Conservation (phyloP, 2,888 invertebrate species). For the Gymnosoma rotundatum region DNA sequence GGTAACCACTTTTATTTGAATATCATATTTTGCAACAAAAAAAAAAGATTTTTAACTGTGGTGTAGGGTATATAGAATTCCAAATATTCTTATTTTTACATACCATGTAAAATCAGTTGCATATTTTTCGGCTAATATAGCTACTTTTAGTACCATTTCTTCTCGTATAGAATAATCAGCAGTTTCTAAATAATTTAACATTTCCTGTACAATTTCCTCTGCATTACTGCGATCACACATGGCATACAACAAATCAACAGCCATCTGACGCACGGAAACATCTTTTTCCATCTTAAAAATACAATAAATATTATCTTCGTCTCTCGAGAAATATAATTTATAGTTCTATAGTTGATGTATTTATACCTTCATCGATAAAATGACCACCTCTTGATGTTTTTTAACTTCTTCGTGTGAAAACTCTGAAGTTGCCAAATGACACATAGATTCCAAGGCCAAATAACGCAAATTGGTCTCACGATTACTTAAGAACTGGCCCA, state of each 20-base stretch:
- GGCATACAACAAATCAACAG: constrained; percentile 98
- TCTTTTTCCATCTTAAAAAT: constrained; percentile 93
- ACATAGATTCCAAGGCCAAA: constrained; percentile 99
- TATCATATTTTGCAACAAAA: too few species aligned
- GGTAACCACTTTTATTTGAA: too few species aligned
- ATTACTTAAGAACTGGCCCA: constrained; percentile 98
- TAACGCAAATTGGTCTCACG: constrained; percentile 99
- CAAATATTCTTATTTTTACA: constrained; percentile 14
- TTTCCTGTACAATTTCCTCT: constrained; percentile 99
- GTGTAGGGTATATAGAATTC: too few species aligned
- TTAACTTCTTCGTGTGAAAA: constrained; percentile 99
- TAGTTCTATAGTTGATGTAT: background rate
- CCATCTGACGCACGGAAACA: constrained; percentile 98
- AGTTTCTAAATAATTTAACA: constrained; percentile 99
- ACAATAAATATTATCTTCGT: background rate
- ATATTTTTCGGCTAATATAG: constrained; percentile 99
- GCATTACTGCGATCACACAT: constrained; percentile 99
- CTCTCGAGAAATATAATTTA: background rate
- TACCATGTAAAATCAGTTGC: constrained; percentile 99
- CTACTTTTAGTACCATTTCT: constrained; percentile 99
- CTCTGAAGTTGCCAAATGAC: constrained; percentile 98
- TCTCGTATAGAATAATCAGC: constrained; percentile 99
- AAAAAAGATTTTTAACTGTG: too few species aligned
- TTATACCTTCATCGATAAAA: constrained; percentile 95
- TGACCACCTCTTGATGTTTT: constrained; percentile 99